Conservation (phyloP, 2,888 invertebrate genomes). For the Sthenelais limicola region DNA sequence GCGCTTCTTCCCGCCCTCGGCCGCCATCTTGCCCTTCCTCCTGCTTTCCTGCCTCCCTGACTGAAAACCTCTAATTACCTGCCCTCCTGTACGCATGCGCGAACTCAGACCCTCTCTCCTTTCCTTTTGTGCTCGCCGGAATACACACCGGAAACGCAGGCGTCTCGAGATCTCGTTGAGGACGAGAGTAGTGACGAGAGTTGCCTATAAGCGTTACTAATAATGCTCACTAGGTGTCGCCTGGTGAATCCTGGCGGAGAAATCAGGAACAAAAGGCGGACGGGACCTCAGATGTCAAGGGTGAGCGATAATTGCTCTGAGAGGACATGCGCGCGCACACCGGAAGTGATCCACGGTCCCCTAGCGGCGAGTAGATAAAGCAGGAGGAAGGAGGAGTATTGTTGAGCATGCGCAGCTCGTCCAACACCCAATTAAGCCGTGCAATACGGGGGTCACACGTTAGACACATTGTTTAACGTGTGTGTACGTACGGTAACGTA, state of each 20-base stretch:
- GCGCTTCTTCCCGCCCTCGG: too few relatives aligned
- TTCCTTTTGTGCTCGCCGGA: too few relatives aligned
- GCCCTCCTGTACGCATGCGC: too few relatives aligned
- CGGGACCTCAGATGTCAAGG: constrained; percentile 1
- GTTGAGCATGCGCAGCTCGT: neutral
- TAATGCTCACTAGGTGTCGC: neutral
- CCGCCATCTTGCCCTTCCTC: too few relatives aligned
- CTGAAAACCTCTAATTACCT: too few relatives aligned
- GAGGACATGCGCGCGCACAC: constrained; percentile 33
- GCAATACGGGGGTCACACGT: too few relatives aligned
- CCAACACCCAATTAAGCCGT: constrained; percentile 31
- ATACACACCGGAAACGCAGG: constrained; percentile 9
- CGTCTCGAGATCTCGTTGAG: constrained; percentile 21
- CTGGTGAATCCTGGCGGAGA: neutral
- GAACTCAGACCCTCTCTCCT: too few relatives aligned
- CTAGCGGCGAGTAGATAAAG: neutral
- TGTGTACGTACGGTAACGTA: too few relatives aligned
- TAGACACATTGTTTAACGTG: too few relatives aligned
- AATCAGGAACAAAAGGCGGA: neutral
- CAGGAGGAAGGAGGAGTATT: constrained; percentile 14
- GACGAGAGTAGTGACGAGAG: constrained; percentile 4
- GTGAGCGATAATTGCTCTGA: constrained; percentile 20
- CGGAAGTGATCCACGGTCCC: constrained; percentile 20
- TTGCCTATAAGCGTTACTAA: constrained; percentile 11
- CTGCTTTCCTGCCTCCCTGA: too few relatives aligned